Base-by-base conservation (phyloP, 2,113 vertebrate species). In the Cepphus grylle region DNA sequence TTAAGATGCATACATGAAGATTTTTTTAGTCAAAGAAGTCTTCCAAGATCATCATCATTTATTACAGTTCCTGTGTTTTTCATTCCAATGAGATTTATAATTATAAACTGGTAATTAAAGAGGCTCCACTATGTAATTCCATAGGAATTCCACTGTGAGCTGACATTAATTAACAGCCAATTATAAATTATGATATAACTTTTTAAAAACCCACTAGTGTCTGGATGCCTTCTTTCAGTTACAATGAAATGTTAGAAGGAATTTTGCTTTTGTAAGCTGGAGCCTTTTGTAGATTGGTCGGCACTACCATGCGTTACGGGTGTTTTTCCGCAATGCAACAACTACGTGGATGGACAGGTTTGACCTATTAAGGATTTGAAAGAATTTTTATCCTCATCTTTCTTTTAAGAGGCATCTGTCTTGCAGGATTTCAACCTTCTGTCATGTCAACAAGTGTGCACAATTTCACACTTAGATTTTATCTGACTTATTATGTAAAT, bases 41-140 rank as follows among this genome's bases (percentile, higher is more conserved):
- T 94, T 96, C 77, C 32, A 93, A 72, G 76, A 92, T 63, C 53
- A 61, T 86, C 36, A 23, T 81, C 89, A 93, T 97, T 98, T 96
- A 98, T 97, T 98, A 86, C 59, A 93, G 94, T 96, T 98, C 97
- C 53, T 97, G 96, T 96, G 94, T 97, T 97, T 97, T 96, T 96
- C 77, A 94, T 96, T 96, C 92, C 89, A 88, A 17, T 74, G 95
- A 96, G 90, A 91, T 96, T 98, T 97, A 95, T 97, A 98, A 97
- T 98, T 98, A 97, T 95, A 96, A 97, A 85, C 47, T 78, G 71
- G 77, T 94, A 95, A 97, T 96, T 95, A 97, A 97, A 96, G 95
- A 97, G 86, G 96, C 94, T 93, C 81, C 90, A 93, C 96, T 97
- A 94, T 83, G 77, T 88, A 97, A 97, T 97, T 98, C 94, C 92